phyloP scores from a whole-genome alignment of 1,140 invertebrate genomes.

The Scaptomyza montana region DNA sequence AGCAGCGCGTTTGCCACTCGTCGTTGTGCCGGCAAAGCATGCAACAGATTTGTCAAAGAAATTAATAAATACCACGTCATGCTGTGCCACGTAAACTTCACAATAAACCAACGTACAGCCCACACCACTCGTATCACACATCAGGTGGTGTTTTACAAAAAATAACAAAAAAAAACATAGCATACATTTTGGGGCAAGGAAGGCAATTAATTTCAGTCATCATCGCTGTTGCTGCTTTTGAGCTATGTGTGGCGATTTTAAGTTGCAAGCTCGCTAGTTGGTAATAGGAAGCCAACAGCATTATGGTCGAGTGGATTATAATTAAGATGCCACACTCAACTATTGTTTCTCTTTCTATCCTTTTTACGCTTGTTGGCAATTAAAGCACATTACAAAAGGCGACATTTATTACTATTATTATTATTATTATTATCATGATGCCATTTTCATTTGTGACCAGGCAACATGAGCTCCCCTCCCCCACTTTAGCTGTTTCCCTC shows the following conservation, averaged over 20 bases:
- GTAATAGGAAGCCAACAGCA: constrained; percentile 2
- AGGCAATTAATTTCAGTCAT: constrained; percentile 46
- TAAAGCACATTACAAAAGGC: constrained; percentile 73
- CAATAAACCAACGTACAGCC: not conserved
- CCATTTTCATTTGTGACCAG: constrained; percentile 51
- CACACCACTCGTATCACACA: not conserved
- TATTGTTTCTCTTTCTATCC: not conserved
- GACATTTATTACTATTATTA: constrained; percentile 75
- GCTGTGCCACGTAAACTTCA: constrained; percentile 40
- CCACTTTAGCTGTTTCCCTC: not conserved
- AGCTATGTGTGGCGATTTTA: constrained; percentile 25
- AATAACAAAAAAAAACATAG: constrained; percentile 23
- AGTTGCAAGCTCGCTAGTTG: constrained; percentile 2
- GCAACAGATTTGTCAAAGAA: constrained; percentile 82
- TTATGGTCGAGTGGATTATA: constrained; percentile 38
- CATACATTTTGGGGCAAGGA: constrained; percentile 41
- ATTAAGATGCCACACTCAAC: constrained; percentile 35
- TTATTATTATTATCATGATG: constrained; percentile 41
- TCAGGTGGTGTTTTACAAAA: not conserved
- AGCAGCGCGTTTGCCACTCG: constrained; percentile 53
- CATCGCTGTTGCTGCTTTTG: constrained; percentile 2
- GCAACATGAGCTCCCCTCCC: constrained; percentile 9
- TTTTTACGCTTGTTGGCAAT: constrained; percentile 49
- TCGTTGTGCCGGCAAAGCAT: constrained; percentile 45
- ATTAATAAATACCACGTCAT: constrained; percentile 81